These are phyloP conservation scores for Eulemur albifrons DNA, from an alignment of 2,797 vertebrate species.

Conservation along the genomic window DNA sequence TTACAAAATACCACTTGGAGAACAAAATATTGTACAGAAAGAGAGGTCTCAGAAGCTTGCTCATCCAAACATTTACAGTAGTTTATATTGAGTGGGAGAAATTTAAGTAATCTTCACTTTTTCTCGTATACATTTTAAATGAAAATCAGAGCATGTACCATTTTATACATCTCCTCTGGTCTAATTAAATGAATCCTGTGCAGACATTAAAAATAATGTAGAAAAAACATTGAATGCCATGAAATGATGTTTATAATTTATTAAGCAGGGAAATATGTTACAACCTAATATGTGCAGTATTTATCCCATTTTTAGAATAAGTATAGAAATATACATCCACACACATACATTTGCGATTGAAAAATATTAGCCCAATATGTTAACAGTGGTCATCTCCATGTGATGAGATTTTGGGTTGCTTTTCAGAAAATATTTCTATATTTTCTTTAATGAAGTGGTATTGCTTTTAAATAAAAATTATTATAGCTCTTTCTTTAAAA, in stretches of 20 bases:
- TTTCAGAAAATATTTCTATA: not conserved
- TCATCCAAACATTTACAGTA: not conserved
- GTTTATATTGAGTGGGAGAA: not conserved
- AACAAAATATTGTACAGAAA: not conserved
- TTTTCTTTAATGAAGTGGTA: not conserved
- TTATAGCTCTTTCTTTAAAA: not conserved
- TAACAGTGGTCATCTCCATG: not conserved
- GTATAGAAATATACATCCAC: not conserved
- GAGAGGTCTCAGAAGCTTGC: not conserved
- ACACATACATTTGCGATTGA: not conserved
- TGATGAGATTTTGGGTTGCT: not conserved
- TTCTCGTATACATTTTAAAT: not conserved
- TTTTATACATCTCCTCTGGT: not conserved
- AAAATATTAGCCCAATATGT: not conserved
- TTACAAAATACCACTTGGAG: not conserved
- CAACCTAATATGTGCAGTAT: not conserved
- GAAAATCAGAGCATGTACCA: not conserved
- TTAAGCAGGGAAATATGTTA: not conserved
- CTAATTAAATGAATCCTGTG: not conserved
- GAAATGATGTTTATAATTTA: not conserved
- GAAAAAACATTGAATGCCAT: not conserved
- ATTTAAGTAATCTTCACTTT: not conserved
- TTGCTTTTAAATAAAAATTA: conserved; percentile 28
- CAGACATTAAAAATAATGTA: not conserved
- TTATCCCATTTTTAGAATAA: conserved; percentile 9